Evolutionary conservation across 2,888 invertebrate species (phyloP), one percentile per base, ranked within the genome.

Genomic region (Luperina nickerlii): DNA sequence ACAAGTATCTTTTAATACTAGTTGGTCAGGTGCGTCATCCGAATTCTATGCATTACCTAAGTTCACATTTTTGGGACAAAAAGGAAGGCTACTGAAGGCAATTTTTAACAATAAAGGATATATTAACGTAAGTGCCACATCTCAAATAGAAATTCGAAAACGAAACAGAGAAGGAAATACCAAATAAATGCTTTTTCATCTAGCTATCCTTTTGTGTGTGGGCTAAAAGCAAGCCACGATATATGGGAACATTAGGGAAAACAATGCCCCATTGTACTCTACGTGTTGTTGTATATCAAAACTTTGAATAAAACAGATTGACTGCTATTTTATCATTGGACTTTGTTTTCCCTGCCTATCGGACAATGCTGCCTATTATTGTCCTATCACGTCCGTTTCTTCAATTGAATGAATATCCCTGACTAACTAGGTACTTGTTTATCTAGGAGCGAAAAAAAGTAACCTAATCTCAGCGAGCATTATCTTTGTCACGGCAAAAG

Each of bases 161-260:
- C 87, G 90, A 84, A 82, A 92, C 90, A 91, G 90, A 90, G 88
- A 91, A 93, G 93, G 93, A 94, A 89, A 93, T 91, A 91, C 90
- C 87, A 90, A 92, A 94, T 92, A 94, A 95, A 94, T 91, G 94
- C 92, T 92, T 94, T 95, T 94, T 95, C 94, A 94, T 95, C 95
- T 93, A 92, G 91, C 91, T 79, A 91, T 90, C 92, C 94, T 92
- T 94, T 94, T 94, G 93, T 94, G 91, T 92, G 81, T 82, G 75
- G 91, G 92, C 92, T 92, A 93, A 94, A 94, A 94, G 92, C 92
- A 92, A 90, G 92, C 90, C 90, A 90, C 93, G 92, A 95, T 95
- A 92, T 95, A 95, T 94, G 93, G 90, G 91, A 93, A 91, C 93
- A 94, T 95, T 95, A 95, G 91, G 91, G 92, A 91, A 94, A 95